Base-by-base conservation (phyloP, 1,140 invertebrate species). In the Drosophila baimaii region DNA sequence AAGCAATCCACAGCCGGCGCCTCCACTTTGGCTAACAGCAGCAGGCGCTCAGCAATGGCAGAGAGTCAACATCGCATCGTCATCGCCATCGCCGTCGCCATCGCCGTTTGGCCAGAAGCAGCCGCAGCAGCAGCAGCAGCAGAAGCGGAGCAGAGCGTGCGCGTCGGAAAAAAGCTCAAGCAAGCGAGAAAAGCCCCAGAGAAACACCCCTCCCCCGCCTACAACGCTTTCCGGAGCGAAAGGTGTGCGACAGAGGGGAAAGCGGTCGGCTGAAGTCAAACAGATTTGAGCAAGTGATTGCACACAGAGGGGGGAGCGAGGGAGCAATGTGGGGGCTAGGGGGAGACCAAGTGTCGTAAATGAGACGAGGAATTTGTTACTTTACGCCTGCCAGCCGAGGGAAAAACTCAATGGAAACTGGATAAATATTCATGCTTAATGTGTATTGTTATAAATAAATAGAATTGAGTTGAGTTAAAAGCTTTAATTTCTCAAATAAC, bases 21-120 rank as follows among this genome's bases (percentile, higher is more conserved):
- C 81, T 84, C 75, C 72, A 61, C 68, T 77, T 83, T 83, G 81
- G 81, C 81, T 72, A 70, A 83, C 27, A 83, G 80, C 80, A 83
- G 66, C 81, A 79, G 81, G 81, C 81, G 81, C 70, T 49, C 81
- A 83, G 81, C 76, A 77, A n/a, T 77, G 65, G 64, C 21, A 63
- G 25, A 15, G 13, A 25, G 33, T 39, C 21, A 33, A 25, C 57
- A 49, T 51, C 57, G 19, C 44, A 47, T 47, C 44, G 23, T n/a
- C n/a, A n/a, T n/a, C n/a, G n/a, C n/a, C 33, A 55, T 55, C 54
- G 29, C 12, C 51, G 23, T 52, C 25, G 21, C 21, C 31, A 55
- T 27, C 31, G 63, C 17, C 58, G n/a, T 29, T 27, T 46, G 29
- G 46, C 31, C 52, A 66, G 44, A 56, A 62, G 56, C 56, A 47